Evolutionary conservation across 2,888 invertebrate genomes (phyloP), one percentile per base, ranked within the genome.

Genomic region (Chrysodeixis includens): DNA sequence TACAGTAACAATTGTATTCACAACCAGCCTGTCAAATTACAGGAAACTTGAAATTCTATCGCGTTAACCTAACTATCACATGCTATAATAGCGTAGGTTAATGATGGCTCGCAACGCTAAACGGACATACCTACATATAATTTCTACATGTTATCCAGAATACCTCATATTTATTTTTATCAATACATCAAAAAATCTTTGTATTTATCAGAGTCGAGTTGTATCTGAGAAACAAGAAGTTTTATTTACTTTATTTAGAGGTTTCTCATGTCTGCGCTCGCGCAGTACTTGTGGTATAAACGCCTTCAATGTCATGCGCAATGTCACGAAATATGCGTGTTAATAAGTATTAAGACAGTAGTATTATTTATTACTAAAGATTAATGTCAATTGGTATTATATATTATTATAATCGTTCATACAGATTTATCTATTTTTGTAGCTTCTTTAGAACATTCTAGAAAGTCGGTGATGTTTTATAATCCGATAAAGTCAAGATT

Each of bases 261-360:
- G 14, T 40, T 40, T 40, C n/a, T 40, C 26, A n/a, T n/a, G 53
- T 30, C 30, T 30, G 30, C 12, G 16, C n/a, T n/a, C 30, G 35
- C 30, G 8, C 32, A 35, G n/a, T 49, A 46, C 46, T 63, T 18
- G 40, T 40, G 40, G 40, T 14, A n/a, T n/a, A 40, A 46, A 18
- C 18, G 20, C 16, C 32, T 16, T 51, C 26, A 14, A 16, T 3
- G 58, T 55, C 55, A 3, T 22, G 44, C 61, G 49, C 51, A 72
- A 52, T 54, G 26, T 44, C 51, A 51, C 30, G 46, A 67, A 51
- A 54, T 58, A n/a, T 56, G 14, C 18, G n/a, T 44, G 16, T 16
- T 16, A 16, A 16, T 46, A 40, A 0, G 1, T 14, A 22, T 32
- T 54, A 54, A n/a, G 16, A 30, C 30, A 30, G 16, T 30, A 32